These are phyloP conservation scores for Rynchops niger DNA, from an alignment of 2,113 vertebrate species.

Conservation along the genomic window DNA sequence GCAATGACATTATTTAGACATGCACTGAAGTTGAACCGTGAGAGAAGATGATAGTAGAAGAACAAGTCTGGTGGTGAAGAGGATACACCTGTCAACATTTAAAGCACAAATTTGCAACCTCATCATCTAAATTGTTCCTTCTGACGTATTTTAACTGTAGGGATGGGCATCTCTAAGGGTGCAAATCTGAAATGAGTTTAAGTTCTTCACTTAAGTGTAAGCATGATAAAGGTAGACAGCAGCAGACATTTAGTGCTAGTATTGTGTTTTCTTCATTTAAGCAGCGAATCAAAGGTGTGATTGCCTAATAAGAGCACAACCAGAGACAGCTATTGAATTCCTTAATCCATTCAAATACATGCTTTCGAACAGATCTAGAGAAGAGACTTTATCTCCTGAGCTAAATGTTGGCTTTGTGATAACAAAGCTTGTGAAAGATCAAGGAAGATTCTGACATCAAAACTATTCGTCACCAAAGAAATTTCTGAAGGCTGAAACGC, in stretches of 20 bases:
- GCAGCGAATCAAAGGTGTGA: neutral
- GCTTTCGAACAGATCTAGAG: neutral
- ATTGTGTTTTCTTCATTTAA: neutral
- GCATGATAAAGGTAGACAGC: neutral
- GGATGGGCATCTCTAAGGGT: neutral
- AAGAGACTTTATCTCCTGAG: neutral
- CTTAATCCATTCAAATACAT: conserved; percentile 14
- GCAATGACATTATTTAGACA: neutral
- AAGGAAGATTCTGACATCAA: conserved; percentile 66
- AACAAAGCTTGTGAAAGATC: conserved; percentile 35
- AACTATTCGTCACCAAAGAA: conserved; percentile 56
- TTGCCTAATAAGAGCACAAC: neutral
- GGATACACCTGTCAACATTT: neutral
- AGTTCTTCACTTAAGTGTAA: neutral
- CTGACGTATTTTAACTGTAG: neutral
- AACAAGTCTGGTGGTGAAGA: neutral
- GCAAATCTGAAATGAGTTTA: neutral
- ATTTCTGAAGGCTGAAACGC: conserved; percentile 53
- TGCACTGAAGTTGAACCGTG: neutral
- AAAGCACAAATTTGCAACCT: neutral
- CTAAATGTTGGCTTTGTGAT: neutral
- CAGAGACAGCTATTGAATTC: neutral
- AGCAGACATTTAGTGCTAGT: neutral
- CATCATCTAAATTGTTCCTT: neutral
- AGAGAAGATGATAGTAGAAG: neutral